Evolutionary conservation across 2,888 invertebrate species (phyloP).

Genomic region (Ariolimax columbianus): DNA sequence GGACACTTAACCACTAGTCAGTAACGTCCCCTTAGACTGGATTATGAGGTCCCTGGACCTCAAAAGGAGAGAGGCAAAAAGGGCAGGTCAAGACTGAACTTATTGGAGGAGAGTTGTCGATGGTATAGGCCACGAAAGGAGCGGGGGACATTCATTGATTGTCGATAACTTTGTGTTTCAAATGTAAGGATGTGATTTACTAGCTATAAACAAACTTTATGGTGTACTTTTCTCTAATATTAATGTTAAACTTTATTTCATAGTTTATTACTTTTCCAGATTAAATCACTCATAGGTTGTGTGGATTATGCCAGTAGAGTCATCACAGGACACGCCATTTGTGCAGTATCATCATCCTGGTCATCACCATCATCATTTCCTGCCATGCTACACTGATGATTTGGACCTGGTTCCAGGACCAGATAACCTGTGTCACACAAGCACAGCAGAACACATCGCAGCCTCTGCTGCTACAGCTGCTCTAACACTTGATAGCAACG

Average conservation of each 20-base stretch:
- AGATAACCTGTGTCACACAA: slow-evolving; percentile 49
- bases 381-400: slow-evolving; percentile 52
- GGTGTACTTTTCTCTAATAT: neutral
- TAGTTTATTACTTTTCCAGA: slow-evolving; percentile 34
- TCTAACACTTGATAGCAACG: slow-evolving; percentile 50
- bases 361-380: slow-evolving; percentile 52
- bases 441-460: slow-evolving; percentile 39
- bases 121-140: too few species aligned
- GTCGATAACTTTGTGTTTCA: too few species aligned
- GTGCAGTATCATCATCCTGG: slow-evolving; percentile 56
- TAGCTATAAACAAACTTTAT: too few species aligned
- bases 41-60: too few species aligned
- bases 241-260: too few species aligned
- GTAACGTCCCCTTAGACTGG: too few species aligned
- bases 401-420: slow-evolving; percentile 51
- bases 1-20: too few species aligned
- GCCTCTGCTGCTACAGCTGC: slow-evolving; percentile 48
- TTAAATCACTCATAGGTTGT: slow-evolving; percentile 28
- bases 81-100: too few species aligned
- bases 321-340: slow-evolving; percentile 68
- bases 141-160: too few species aligned
- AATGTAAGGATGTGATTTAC: too few species aligned
- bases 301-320: slow-evolving; percentile 71
- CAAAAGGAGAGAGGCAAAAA: too few species aligned
- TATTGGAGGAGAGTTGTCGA: too few species aligned